Percentiles rank a stretch among this genome's conserved stretches.
phyloP scores from a whole-genome alignment of 2,113 vertebrate species.

The Pogonocichla stellata region DNA sequence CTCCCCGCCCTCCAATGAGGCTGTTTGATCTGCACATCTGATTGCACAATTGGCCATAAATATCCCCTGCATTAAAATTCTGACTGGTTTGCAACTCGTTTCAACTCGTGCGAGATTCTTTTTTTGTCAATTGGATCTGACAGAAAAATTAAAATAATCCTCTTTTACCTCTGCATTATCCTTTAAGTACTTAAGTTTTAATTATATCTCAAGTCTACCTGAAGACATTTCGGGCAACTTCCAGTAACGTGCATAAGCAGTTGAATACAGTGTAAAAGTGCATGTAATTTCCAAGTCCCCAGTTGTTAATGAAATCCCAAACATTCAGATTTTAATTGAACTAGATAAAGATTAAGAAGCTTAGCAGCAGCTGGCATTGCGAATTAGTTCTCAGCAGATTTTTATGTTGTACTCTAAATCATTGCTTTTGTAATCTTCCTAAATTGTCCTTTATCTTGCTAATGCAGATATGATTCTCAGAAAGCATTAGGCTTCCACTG shows the following conservation, averaged over 20 bases:
- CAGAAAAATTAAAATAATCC: conserved; percentile 56
- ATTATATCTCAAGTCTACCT: conserved; percentile 70
- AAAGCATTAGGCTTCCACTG: conserved; percentile 61
- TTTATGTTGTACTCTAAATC: conserved; percentile 78
- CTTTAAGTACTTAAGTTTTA: conserved; percentile 66
- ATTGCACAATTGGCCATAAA: not conserved
- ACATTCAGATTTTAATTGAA: conserved; percentile 86
- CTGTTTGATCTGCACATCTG: not conserved
- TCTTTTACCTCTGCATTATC: conserved; percentile 41
- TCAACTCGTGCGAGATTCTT: not conserved
- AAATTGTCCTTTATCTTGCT: conserved; percentile 83
- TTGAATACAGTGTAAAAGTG: conserved; percentile 46
- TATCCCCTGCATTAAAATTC: conserved; percentile 15
- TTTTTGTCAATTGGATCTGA: conserved; percentile 60
- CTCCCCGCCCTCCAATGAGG: not conserved
- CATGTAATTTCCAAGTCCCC: conserved; percentile 76
- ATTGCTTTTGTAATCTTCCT: conserved; percentile 80
- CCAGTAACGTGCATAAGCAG: conserved; percentile 25
- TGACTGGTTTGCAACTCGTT: not conserved
- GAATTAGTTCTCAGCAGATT: conserved; percentile 77
- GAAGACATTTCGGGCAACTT: conserved; percentile 52
- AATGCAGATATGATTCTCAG: conserved; percentile 77
- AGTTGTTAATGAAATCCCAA: conserved; percentile 83
- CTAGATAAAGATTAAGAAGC: conserved; percentile 86
- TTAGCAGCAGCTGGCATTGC: conserved; percentile 79